Evolutionary conservation across 1,140 invertebrate species (phyloP), one percentile per base, ranked within the genome.

Genomic region (Stratiolaelaps scimitus): DNA sequence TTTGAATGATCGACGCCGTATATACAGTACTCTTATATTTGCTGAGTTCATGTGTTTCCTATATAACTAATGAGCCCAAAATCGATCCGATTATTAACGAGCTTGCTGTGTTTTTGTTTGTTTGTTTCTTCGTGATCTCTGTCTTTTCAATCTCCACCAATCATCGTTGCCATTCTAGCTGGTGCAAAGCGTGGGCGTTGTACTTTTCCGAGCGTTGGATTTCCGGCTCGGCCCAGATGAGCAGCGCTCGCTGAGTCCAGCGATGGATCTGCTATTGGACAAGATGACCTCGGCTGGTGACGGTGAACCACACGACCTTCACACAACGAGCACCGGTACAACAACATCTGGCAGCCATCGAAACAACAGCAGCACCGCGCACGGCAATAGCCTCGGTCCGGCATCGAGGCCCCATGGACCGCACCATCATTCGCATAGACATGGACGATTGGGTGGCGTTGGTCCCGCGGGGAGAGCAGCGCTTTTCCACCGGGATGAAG

Each of bases 121-220:
- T 15, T 15, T 48, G 20, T 48, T 28, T 48, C 44, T 45, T 45
- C 44, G n/a, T n/a, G n/a, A n/a, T n/a, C n/a, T n/a, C n/a, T n/a
- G n/a, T n/a, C n/a, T n/a, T n/a, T n/a, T n/a, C n/a, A n/a, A n/a
- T n/a, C n/a, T n/a, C n/a, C n/a, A n/a, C n/a, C n/a, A n/a, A n/a
- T n/a, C n/a, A 40, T 40, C 5, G 10, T 40, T 4, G 10, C 10
- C 10, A 6, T 60, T 60, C 17, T 23, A 60, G 53, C 23, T 60
- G 53, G 53, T 60, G 4, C 53, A 60, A 23, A 60, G 53, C 26
- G 53, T 60, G 15, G 91, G 88, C 6, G 76, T 86, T 67, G 81
- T 88, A 66, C 82, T 94, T 66, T 94, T 87, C 77, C 81, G 83
- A 68, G 88, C 89, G n/a, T 77, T 94, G 71, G 90, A 92, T 76